phyloP scores from a whole-genome alignment of 2,888 invertebrate genomes.

The Eledona agricola region DNA sequence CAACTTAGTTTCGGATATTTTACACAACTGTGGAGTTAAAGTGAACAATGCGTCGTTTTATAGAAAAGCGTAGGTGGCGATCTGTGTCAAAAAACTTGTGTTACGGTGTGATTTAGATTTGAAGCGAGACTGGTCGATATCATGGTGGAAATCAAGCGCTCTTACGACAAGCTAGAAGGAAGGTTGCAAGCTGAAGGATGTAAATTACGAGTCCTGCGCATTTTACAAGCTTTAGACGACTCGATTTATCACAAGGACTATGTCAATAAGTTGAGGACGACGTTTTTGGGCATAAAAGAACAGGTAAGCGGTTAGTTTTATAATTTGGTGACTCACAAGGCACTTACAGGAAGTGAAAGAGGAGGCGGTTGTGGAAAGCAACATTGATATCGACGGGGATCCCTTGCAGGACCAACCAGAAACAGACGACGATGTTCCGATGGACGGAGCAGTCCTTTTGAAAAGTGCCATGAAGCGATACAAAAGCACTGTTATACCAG shows the following conservation, averaged over 20 bases:
- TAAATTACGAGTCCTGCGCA: conserved; percentile 86
- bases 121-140: conserved; percentile 82
- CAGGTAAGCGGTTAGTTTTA: conserved; percentile 45
- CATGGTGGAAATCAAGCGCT: conserved; percentile 77
- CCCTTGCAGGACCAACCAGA: conserved; percentile 65
- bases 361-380: conserved; percentile 46
- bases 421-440: conserved; percentile 73
- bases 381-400: conserved; percentile 76
- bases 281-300: conserved; percentile 82
- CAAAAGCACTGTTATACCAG: conserved; percentile 53
- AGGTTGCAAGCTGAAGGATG: conserved; percentile 96
- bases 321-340: not conserved
- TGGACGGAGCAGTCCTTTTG: conserved; percentile 84
- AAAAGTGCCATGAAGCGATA: conserved; percentile 72
- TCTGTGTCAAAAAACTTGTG: no score
- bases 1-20: conserved; percentile 94
- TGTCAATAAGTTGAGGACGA: conserved; percentile 85
- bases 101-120: no score
- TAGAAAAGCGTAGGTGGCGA: conserved; percentile 82
- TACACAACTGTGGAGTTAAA: conserved; percentile 97
- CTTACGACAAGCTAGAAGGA: conserved; percentile 80
- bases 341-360: conserved; percentile 40
- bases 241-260: conserved; percentile 96
- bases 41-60: conserved; percentile 96
- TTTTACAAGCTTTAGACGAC: conserved; percentile 97